phyloP scores from a whole-genome alignment of 2,113 vertebrate species.

The Chlorodrepanis virens region DNA sequence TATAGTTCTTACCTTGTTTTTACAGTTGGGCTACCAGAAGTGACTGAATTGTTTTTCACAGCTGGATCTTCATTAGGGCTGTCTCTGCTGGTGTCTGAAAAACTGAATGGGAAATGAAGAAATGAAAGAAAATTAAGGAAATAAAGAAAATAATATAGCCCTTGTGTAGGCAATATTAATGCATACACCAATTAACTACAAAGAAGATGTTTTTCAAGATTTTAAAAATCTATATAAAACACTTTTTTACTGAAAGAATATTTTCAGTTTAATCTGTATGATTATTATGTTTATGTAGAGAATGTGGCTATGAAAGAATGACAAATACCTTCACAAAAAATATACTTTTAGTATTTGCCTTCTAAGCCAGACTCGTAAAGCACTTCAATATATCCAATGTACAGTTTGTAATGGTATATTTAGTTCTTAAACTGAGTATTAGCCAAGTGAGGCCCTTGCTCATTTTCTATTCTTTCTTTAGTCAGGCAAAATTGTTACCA shows the following conservation, averaged over 20 bases:
- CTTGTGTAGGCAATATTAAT: background rate
- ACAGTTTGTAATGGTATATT: background rate
- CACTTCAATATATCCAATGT: background rate
- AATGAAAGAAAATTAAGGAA: background rate
- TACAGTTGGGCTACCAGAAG: background rate
- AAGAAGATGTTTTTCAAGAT: background rate
- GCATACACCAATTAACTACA: background rate
- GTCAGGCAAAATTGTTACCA: background rate
- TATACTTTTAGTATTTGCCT: background rate
- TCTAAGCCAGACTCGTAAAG: background rate
- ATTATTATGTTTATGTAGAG: background rate
- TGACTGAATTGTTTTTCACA: background rate
- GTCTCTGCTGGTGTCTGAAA: background rate
- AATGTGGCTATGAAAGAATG: background rate
- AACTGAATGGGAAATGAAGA: constrained; percentile 2
- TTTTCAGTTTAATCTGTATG: background rate
- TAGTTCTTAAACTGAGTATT: background rate
- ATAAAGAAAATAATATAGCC: background rate
- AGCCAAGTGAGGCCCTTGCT: background rate
- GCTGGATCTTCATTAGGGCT: background rate
- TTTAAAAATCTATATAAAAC: background rate
- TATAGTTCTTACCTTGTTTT: background rate
- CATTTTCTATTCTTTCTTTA: constrained; percentile 4
- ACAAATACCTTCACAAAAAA: background rate
- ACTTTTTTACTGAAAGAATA: background rate